A percentile compares a stretch with the other conserved stretches of the same genome.
Conservation (phyloP, 2,113 vertebrate genomes). For the Phycodurus eques region DNA sequence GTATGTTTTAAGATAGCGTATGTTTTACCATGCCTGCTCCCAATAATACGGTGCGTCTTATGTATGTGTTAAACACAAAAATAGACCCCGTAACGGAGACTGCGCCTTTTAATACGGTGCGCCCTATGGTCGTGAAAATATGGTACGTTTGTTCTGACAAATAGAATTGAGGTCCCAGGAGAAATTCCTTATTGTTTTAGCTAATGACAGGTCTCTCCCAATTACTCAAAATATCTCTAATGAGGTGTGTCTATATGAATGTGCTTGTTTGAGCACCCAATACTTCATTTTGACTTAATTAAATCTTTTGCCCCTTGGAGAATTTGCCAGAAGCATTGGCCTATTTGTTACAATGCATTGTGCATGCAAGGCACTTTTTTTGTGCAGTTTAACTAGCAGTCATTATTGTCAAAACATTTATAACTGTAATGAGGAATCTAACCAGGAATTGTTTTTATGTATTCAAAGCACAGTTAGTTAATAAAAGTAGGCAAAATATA, state of each 20-base stretch:
- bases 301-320: slow-evolving; percentile 6
- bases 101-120: too few relatives aligned
- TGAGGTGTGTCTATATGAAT: slow-evolving; percentile 5
- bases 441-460: neutral
- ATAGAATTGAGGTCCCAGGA: slow-evolving; percentile 31
- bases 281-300: slow-evolving; percentile 20
- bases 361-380: slow-evolving; percentile 5
- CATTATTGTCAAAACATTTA: neutral
- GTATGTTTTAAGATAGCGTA: too few relatives aligned
- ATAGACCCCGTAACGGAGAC: too few relatives aligned
- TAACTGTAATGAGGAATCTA: neutral
- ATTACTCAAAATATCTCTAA: slow-evolving; percentile 40
- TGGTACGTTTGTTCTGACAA: slow-evolving; percentile 33
- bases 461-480: neutral
- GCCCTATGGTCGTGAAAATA: neutral
- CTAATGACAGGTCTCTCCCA: slow-evolving; percentile 29
- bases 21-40: too few relatives aligned
- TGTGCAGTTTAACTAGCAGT: neutral
- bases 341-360: slow-evolving; percentile 7
- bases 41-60: too few relatives aligned
- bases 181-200: slow-evolving; percentile 42
- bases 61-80: too few relatives aligned
- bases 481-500: neutral
- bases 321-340: slow-evolving; percentile 3
- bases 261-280: neutral